Evolutionary conservation across 2,888 invertebrate species (phyloP).

Genomic region (Buathra laborator): DNA sequence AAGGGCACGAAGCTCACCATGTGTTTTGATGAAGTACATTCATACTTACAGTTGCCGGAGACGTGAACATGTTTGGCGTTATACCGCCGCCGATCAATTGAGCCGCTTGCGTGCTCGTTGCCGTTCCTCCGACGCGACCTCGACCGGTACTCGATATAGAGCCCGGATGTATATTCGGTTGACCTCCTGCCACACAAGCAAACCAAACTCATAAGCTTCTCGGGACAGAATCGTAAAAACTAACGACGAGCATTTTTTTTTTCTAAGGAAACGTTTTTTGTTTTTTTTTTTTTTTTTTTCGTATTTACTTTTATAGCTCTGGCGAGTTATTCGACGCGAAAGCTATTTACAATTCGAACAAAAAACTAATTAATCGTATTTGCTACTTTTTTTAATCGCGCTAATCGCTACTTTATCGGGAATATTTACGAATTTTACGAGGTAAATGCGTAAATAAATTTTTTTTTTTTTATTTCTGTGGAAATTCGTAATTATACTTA

Average conservation of each 20-base stretch:
- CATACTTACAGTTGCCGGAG: slow-evolving; percentile 84
- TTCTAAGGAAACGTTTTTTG: neutral
- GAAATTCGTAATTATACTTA: too few species aligned
- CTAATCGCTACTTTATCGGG: too few species aligned
- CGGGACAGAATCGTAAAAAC: slow-evolving; percentile 8
- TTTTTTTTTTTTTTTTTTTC: neutral
- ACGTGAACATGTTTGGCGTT: slow-evolving; percentile 89
- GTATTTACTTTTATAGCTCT: neutral
- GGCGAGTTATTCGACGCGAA: too few species aligned
- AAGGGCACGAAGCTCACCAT: slow-evolving; percentile 67
- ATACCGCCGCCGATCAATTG: slow-evolving; percentile 90
- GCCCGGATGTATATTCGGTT: slow-evolving; percentile 89
- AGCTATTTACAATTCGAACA: too few species aligned
- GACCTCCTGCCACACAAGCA: slow-evolving; percentile 83
- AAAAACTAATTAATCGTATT: too few species aligned
- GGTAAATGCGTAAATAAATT: too few species aligned
- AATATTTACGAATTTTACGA: too few species aligned
- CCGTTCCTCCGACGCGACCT: slow-evolving; percentile 87
- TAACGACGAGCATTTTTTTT: slow-evolving; percentile 35
- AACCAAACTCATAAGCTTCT: slow-evolving; percentile 69
- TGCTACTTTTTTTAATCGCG: too few species aligned
- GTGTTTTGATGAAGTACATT: slow-evolving; percentile 62
- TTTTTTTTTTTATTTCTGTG: too few species aligned
- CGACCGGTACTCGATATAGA: slow-evolving; percentile 89
- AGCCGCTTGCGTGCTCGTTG: slow-evolving; percentile 88